Conservation (phyloP, 2,113 vertebrate species). For the Mohoua ochrocephala region DNA sequence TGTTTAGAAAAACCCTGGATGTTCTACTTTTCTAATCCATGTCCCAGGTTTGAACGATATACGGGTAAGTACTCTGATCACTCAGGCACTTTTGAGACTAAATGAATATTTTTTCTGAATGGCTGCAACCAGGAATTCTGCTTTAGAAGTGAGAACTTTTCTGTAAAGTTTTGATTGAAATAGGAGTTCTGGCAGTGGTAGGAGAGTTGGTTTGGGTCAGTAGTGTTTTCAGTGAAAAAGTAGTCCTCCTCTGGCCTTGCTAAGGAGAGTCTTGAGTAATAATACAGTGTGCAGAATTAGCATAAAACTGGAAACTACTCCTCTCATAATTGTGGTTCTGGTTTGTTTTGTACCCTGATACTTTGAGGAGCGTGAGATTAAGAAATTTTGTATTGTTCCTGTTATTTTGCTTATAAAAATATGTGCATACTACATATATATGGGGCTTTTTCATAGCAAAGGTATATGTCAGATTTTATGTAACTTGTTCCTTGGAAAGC, state of each 20-base stretch:
- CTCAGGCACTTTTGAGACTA: neutral
- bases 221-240: neutral
- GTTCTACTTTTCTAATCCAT: neutral
- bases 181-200: rapidly evolving
- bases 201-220: neutral
- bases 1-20: neutral
- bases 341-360: neutral
- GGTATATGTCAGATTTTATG: neutral
- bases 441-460: neutral
- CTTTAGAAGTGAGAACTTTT: neutral
- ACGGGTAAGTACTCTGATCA: neutral
- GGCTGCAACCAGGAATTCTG: neutral
- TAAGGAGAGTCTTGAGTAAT: neutral
- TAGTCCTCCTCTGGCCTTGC: neutral
- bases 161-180: neutral
- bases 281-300: neutral
- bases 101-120: neutral
- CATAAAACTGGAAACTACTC: neutral
- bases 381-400: neutral
- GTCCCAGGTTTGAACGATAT: neutral
- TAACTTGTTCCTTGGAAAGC: neutral
- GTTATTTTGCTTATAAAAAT: neutral
- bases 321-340: neutral
- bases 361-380: neutral
- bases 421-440: neutral